Evolutionary conservation across 2,888 invertebrate species (phyloP).

Genomic region (Fabriciana adippe): DNA sequence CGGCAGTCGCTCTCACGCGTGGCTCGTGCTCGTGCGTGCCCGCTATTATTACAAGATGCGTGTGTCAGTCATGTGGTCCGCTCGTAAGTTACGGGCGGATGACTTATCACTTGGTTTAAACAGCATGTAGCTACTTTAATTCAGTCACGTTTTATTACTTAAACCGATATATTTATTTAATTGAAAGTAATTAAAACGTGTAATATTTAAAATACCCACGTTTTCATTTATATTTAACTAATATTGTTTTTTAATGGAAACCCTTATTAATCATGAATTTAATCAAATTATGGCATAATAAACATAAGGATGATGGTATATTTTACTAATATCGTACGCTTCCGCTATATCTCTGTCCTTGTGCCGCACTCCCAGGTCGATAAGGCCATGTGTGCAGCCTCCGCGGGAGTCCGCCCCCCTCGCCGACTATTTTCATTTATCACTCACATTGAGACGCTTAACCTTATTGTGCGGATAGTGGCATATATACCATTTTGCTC

Average conservation of each 20-base stretch:
- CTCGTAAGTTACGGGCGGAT: conserved; percentile 41
- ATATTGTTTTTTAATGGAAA: too few relatives aligned
- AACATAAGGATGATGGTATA: background rate
- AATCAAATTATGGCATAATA: too few relatives aligned
- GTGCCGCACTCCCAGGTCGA: conserved; percentile 59
- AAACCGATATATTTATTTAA: too few relatives aligned
- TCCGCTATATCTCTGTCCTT: conserved; percentile 46
- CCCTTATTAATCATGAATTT: too few relatives aligned
- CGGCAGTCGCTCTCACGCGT: conserved; percentile 79
- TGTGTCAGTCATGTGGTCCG: conserved; percentile 47
- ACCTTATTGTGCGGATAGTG: conserved; percentile 35
- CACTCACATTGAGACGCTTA: conserved; percentile 59
- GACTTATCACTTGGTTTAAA: conserved; percentile 18
- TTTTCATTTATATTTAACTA: too few relatives aligned
- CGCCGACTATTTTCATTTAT: conserved; percentile 80
- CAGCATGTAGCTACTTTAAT: background rate
- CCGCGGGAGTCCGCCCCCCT: conserved; percentile 77
- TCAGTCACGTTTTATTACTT: background rate
- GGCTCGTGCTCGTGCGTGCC: conserved; percentile 74
- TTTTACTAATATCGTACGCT: background rate
- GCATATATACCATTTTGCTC: conserved; percentile 16
- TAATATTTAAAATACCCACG: too few relatives aligned
- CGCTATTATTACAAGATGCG: conserved; percentile 63
- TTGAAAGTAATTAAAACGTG: too few relatives aligned
- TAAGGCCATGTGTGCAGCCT: conserved; percentile 78